Evolutionary conservation across 2,888 invertebrate species (phyloP).

Genomic region (Gymnocheta viridis): DNA sequence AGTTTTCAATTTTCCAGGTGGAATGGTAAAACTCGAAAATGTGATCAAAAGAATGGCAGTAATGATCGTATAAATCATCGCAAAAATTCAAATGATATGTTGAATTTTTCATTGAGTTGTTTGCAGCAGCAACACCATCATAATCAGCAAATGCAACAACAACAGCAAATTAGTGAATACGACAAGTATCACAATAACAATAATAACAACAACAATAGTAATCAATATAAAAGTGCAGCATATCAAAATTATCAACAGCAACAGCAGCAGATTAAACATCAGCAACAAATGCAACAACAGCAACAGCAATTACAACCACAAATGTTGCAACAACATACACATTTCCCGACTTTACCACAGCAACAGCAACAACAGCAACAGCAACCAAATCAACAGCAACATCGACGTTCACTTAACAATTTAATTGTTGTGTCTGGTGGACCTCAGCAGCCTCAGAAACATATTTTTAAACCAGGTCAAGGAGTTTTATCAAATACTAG

Average conservation of each 20-base stretch:
- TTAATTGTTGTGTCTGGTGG: slow-evolving; percentile 79
- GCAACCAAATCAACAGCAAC: slow-evolving; percentile 70
- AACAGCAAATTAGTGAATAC: slow-evolving; percentile 71
- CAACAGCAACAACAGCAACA: slow-evolving; percentile 74
- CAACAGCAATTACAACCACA: slow-evolving; percentile 73
- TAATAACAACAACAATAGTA: slow-evolving; percentile 65
- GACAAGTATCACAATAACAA: slow-evolving; percentile 71
- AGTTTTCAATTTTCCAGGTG: slow-evolving; percentile 75
- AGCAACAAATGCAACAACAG: slow-evolving; percentile 63
- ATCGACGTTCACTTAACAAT: slow-evolving; percentile 81
- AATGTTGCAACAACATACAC: slow-evolving; percentile 76
- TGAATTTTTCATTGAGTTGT: slow-evolving; percentile 77
- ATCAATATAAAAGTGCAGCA: slow-evolving; percentile 80
- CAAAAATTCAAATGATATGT: slow-evolving; percentile 80
- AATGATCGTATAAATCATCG: slow-evolving; percentile 80
- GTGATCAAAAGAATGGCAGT: slow-evolving; percentile 79
- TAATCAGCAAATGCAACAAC: slow-evolving; percentile 67
- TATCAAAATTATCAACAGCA: slow-evolving; percentile 79
- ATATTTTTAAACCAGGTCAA: slow-evolving; percentile 79
- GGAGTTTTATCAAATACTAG: slow-evolving; percentile 74
- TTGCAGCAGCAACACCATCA: slow-evolving; percentile 74
- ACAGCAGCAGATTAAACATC: slow-evolving; percentile 71
- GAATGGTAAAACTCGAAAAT: slow-evolving; percentile 80
- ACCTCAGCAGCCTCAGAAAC: slow-evolving; percentile 78
- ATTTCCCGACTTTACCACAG: slow-evolving; percentile 76